A percentile compares a stretch with the other conserved stretches of the same genome.
Conservation (phyloP, 2,113 vertebrate genomes). For the Eublepharis macularius region DNA sequence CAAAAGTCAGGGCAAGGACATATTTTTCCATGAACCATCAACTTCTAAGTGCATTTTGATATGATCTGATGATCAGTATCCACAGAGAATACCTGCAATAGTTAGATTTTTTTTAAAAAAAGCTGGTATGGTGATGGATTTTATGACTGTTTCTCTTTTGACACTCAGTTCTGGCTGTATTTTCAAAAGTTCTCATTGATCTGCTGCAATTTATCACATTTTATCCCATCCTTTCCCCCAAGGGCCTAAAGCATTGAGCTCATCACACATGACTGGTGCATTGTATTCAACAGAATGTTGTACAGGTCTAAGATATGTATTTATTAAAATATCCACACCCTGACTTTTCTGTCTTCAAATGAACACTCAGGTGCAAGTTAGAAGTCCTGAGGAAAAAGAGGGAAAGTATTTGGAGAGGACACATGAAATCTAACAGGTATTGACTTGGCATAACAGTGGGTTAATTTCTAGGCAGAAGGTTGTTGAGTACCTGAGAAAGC, state of each 20-base stretch:
- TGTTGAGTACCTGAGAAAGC: neutral
- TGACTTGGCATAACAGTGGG: neutral
- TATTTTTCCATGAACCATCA: constrained; percentile 34
- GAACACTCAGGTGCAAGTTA: no score
- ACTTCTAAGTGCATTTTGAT: neutral
- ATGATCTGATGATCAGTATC: neutral
- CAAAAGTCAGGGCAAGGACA: constrained; percentile 29
- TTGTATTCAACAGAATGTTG: no score
- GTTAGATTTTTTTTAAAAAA: neutral
- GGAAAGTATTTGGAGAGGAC: no score
- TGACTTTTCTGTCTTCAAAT: no score
- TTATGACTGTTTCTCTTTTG: neutral
- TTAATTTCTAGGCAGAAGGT: no score
- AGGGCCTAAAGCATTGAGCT: no score
- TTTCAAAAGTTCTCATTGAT: neutral
- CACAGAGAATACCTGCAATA: neutral
- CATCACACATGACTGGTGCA: no score
- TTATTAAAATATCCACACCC: no score
- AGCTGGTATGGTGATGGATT: neutral
- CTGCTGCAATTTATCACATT: neutral
- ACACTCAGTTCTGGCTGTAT: neutral
- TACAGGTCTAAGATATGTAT: no score
- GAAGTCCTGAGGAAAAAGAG: no score
- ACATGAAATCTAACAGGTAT: no score
- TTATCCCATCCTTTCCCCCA: neutral